Base-by-base conservation (phyloP, 2,113 vertebrate species). In the Pipa parva region DNA sequence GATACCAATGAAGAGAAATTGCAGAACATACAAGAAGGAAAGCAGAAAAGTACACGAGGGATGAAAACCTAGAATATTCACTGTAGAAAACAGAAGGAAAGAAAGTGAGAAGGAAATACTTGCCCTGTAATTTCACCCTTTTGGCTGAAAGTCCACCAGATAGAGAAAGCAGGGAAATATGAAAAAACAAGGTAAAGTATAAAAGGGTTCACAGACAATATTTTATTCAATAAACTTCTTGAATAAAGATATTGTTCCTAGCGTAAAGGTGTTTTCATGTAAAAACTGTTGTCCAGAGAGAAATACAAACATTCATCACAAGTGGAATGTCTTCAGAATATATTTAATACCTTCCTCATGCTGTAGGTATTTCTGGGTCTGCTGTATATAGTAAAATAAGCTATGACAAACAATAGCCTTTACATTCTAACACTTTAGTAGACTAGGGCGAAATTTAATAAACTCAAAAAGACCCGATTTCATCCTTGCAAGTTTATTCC, bases 221-320 rank as follows among this genome's bases (percentile, higher is more conserved):
- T 91, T 91, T 91, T 91, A 90, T 91, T 89, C 88, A 91, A 88
- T 80, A 77, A 78, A 74, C 58, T 76, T 79, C 79, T 88, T 90
- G 90, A 91, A 91, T 91, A 89, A 91, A 91, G 89, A 91, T 91
- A 91, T 91, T 91, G 90, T 81, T 78, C 79, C 81, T 76, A 85
- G 82, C 86, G 86, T 75, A 85, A 79, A 86, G 81, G 79, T 88
- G 85, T 77, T 79, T 68, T 83, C 81, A 82, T 84, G 78, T 42
- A 77, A 88, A 67, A 83, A 62, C 49, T 84, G 45, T 80, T 80
- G 73, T 84, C 74, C 82, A 73, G 75, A 80, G n/a, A 75, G 77
- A 83, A 17, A 80, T 74, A 84, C 79, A 86, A 62, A 78, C 66
- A 78, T 49, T 63, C 79, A 62, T 80, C 70, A 83, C 85, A 72